Base-by-base conservation (phyloP, 2,888 invertebrate genomes). In the Drosophila conformis region DNA sequence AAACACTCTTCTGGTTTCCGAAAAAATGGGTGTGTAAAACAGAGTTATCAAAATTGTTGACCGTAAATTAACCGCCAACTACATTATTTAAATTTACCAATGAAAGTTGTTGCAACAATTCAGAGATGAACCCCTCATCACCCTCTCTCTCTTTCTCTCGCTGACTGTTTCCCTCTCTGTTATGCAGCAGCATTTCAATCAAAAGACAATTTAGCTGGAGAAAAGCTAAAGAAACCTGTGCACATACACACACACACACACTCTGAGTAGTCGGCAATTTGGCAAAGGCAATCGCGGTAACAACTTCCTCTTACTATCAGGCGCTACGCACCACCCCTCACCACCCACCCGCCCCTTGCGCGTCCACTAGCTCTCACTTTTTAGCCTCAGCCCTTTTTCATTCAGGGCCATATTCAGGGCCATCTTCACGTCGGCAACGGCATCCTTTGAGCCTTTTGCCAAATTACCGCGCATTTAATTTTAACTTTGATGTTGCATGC, bases 401-500 rank as follows among this genome's bases (percentile, higher is more conserved):
- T 35, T 35, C 58, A 29, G 51, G 65, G 56, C 66, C 72, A 79
- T 75, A 75, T 66, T 76, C 59, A 76, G 57, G 73, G 68, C 78
- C 81, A 81, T 77, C 81, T 81, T 73, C 78, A 81, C 68, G 77
- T 80, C 83, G 73, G 79, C 78, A 73, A 75, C 90, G 91, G 91
- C 90, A 90, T 92, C 90, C 89, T 91, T 91, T 91, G 91, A 90
- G 83, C 83, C 82, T 87, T 89, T 89, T 84, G 88, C 90, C 87
- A 91, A 91, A 91, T 91, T 91, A 90, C 90, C 86, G 91, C 90
- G 90, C 91, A 91, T 91, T 91, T 91, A 92, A 91, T 91, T 87
- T 91, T 89, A 91, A 89, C 89, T 91, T 92, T 91, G 85, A 90
- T 91, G 90, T 92, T 91, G 92, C 91, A 91, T 90, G 92, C 91